phyloP scores from a whole-genome alignment of 2,888 invertebrate genomes.

The Nineta flava region DNA sequence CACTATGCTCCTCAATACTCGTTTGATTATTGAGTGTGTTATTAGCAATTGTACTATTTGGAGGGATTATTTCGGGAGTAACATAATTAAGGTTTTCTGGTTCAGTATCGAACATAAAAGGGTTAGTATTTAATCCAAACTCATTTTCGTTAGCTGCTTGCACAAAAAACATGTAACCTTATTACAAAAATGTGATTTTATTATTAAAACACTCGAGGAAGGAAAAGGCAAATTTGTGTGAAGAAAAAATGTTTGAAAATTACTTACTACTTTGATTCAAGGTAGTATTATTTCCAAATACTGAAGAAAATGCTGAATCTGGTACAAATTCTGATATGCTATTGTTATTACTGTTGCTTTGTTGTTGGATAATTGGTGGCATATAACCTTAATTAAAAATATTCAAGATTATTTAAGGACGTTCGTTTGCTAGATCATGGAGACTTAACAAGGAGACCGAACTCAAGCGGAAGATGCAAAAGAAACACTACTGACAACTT shows the following conservation, averaged over 20 bases:
- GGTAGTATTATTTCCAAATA: constrained; percentile 59
- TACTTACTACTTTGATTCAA: background rate
- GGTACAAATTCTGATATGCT: constrained; percentile 48
- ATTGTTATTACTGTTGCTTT: constrained; percentile 1
- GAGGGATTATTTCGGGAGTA: too few species aligned
- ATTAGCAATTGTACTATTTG: too few species aligned
- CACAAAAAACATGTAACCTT: constrained; percentile 23
- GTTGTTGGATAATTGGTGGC: background rate
- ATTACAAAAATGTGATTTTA: background rate
- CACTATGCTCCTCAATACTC: too few species aligned
- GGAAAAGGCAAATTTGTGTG: background rate
- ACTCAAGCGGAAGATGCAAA: too few species aligned
- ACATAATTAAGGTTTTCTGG: background rate
- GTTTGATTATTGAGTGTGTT: too few species aligned
- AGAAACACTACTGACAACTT: too few species aligned
- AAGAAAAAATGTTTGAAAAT: background rate
- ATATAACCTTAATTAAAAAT: too few species aligned
- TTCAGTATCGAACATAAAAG: constrained; percentile 41
- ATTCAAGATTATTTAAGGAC: too few species aligned
- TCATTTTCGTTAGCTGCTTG: constrained; percentile 37
- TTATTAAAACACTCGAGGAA: background rate
- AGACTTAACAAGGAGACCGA: too few species aligned
- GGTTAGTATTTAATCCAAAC: constrained; percentile 34
- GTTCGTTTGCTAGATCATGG: too few species aligned
- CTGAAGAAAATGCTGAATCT: constrained; percentile 76